Evolutionary conservation across 2,888 invertebrate species (phyloP).

Genomic region (Odontothrips loti): DNA sequence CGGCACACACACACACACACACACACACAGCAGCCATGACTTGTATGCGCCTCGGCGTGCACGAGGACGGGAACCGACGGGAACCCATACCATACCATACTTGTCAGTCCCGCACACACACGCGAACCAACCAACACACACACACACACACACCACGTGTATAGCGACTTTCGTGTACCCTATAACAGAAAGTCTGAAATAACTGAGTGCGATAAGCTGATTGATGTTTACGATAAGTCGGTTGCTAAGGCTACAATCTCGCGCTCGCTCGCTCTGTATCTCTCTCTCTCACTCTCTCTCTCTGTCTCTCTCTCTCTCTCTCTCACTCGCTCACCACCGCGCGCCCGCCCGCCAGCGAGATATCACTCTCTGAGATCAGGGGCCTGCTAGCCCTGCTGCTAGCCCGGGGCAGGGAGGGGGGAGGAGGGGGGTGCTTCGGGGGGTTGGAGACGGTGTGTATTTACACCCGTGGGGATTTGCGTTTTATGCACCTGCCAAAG

Average conservation of each 20-base stretch:
- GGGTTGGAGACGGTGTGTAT: neutral
- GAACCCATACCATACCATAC: conserved; percentile 15
- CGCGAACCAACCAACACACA: neutral
- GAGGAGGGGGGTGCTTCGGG: neutral
- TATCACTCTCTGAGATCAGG: conserved; percentile 11
- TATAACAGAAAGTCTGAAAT: conserved; percentile 27
- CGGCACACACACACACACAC: no score
- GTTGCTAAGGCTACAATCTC: conserved; percentile 24
- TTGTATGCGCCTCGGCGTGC: neutral
- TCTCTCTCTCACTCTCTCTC: conserved; percentile 20
- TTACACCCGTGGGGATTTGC: neutral
- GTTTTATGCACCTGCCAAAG: neutral
- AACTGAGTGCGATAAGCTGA: conserved; percentile 22
- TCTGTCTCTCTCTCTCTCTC: neutral
- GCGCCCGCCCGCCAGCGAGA: neutral
- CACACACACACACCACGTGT: neutral
- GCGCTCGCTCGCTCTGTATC: neutral
- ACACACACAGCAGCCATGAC: neutral
- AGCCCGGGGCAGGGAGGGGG: neutral
- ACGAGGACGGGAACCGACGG: conserved; percentile 2
- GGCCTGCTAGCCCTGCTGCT: conserved; percentile 10
- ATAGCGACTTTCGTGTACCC: conserved; percentile 19
- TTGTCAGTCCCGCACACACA: conserved; percentile 7
- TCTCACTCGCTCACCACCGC: neutral
- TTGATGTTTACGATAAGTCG: conserved; percentile 26